Evolutionary conservation across 1,140 invertebrate species (phyloP).

Genomic region (Drosophila insularis): DNA sequence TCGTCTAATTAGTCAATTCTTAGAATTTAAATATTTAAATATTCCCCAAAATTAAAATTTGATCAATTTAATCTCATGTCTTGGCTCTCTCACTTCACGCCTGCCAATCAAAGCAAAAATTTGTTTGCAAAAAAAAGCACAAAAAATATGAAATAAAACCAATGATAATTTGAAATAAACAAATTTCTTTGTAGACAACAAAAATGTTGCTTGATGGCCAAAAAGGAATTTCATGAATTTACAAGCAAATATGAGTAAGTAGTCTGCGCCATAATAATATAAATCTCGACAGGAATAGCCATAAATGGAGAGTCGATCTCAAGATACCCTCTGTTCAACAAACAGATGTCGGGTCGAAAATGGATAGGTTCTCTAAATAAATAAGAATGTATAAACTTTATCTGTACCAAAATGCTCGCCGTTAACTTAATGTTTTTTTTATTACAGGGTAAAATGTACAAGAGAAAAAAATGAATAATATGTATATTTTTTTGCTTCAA

Average conservation of each 20-base stretch:
- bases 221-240: constrained; percentile 48
- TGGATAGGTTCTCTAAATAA: no score
- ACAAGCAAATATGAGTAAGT: constrained; percentile 19
- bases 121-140: background rate
- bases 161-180: constrained; percentile 26
- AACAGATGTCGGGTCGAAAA: no score
- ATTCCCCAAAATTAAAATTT: background rate
- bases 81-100: constrained; percentile 2
- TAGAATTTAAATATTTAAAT: constrained; percentile 9
- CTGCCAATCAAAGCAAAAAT: constrained; percentile 6
- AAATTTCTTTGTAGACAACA: constrained; percentile 38
- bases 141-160: background rate
- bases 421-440: no score
- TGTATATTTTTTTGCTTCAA: constrained; percentile 2
- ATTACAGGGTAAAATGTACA: background rate
- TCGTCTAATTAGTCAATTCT: constrained; percentile 35
- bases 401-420: no score
- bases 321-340: background rate
- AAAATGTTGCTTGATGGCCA: constrained; percentile 26
- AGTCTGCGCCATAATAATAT: constrained; percentile 2
- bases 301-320: background rate
- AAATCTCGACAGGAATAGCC: background rate
- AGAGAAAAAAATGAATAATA: no score
- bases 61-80: background rate
- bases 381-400: no score